Evolutionary conservation across 2,113 vertebrate genomes (phyloP).

Genomic region (Salvator merianae): DNA sequence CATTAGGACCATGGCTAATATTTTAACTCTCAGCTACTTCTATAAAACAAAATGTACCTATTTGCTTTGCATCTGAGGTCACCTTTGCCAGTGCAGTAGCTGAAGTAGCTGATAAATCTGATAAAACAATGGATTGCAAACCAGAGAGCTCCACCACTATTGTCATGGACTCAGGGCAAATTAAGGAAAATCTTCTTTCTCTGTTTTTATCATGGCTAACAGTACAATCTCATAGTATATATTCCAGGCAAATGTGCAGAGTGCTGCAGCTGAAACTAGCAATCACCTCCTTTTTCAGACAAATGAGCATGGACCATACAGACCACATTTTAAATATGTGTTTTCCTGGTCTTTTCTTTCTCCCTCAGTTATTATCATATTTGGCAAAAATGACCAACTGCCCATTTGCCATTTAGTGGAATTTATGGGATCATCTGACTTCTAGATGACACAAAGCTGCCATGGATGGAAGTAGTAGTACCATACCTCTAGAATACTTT

Average conservation of each 20-base stretch:
- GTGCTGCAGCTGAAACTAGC: not conserved
- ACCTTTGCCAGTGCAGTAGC: not conserved
- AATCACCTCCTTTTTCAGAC: not conserved
- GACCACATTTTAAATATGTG: not conserved
- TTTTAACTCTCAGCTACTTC: not conserved
- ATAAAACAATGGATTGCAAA: not conserved
- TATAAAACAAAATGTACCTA: not conserved
- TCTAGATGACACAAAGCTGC: too few relatives aligned
- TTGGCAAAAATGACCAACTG: not conserved
- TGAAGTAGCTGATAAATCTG: not conserved
- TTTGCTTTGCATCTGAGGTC: not conserved
- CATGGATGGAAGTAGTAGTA: not conserved
- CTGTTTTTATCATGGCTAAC: not conserved
- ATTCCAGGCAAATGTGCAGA: too few relatives aligned
- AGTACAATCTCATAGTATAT: too few relatives aligned
- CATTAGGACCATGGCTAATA: not conserved
- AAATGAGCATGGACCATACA: too few relatives aligned
- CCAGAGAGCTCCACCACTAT: not conserved
- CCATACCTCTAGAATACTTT: too few relatives aligned
- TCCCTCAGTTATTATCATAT: not conserved
- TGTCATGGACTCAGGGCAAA: too few relatives aligned
- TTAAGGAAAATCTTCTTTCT: not conserved
- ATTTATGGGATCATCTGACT: not conserved
- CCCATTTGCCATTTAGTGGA: not conserved
- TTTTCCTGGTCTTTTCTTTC: not conserved